phyloP scores from a whole-genome alignment of 2,797 vertebrate species.

The Pagetopsis macropterus region DNA sequence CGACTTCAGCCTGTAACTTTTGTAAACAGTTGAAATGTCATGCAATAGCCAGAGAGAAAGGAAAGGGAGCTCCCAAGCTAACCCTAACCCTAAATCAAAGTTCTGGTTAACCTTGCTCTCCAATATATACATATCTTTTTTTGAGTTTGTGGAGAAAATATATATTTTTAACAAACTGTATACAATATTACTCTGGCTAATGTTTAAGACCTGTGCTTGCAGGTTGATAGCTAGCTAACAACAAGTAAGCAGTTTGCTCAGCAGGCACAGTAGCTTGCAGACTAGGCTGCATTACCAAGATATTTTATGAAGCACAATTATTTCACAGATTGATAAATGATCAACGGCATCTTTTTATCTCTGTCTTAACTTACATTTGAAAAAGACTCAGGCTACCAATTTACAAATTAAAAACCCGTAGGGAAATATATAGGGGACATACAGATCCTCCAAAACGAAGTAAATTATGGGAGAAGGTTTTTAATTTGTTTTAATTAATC shows the following conservation, averaged over 20 bases:
- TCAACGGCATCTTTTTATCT: not conserved
- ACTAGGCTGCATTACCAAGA: not conserved
- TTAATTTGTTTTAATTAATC: not conserved
- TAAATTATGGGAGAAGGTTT: not conserved
- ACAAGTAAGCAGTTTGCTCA: not conserved
- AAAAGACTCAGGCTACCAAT: not conserved
- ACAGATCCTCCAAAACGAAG: not conserved
- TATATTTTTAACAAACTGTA: not conserved
- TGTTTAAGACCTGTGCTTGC: accelerated
- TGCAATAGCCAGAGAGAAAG: no score
- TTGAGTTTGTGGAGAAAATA: not conserved
- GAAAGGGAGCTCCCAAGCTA: not conserved
- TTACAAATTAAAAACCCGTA: not conserved
- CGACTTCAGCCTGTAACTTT: no score
- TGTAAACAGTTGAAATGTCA: not conserved
- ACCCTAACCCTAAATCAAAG: no score
- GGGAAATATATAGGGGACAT: not conserved
- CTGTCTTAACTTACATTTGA: not conserved
- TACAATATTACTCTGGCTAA: not conserved
- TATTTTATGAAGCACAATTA: not conserved
- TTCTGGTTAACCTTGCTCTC: not conserved
- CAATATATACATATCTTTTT: not conserved
- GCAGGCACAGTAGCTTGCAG: not conserved
- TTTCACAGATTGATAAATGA: not conserved
- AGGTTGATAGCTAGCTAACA: not conserved